Evolutionary conservation across 2,888 invertebrate genomes (phyloP).

Genomic region (Metellina segmentata): DNA sequence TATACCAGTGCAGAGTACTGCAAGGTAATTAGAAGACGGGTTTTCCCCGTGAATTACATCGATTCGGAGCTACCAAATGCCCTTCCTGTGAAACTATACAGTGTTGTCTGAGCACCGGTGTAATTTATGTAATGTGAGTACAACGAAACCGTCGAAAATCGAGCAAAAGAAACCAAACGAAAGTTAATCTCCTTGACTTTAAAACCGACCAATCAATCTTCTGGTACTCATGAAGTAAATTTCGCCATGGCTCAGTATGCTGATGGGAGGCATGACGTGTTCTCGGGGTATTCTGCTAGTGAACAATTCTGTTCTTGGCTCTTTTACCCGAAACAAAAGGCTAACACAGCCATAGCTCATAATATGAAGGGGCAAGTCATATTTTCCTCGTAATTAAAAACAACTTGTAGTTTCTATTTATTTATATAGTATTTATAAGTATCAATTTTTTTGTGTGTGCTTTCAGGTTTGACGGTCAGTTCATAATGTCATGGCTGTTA

Average conservation of each 20-base stretch:
- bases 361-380: neutral
- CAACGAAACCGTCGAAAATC: too few species aligned
- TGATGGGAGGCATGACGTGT: slow-evolving; percentile 16
- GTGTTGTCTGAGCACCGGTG: neutral
- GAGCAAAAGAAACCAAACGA: neutral
- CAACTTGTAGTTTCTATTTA: neutral
- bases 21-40: neutral
- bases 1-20: too few species aligned
- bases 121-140: neutral
- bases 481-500: slow-evolving; percentile 4
- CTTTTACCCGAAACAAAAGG: neutral
- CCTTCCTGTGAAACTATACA: neutral
- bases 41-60: neutral
- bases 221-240: slow-evolving; percentile 36
- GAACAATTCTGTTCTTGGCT: neutral
- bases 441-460: neutral
- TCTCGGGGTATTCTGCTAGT: slow-evolving; percentile 1
- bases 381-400: neutral
- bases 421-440: neutral
- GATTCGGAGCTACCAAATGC: neutral
- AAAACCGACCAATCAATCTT: slow-evolving; percentile 41
- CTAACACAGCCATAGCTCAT: neutral
- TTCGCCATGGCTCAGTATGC: slow-evolving; percentile 17
- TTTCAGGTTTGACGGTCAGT: slow-evolving; percentile 14
- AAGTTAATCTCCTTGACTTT: slow-evolving; percentile 25